A percentile compares a stretch with the other conserved stretches of the same genome.
Conservation (phyloP, 1,140 invertebrate genomes). For the Brachionus calyciflorus region DNA sequence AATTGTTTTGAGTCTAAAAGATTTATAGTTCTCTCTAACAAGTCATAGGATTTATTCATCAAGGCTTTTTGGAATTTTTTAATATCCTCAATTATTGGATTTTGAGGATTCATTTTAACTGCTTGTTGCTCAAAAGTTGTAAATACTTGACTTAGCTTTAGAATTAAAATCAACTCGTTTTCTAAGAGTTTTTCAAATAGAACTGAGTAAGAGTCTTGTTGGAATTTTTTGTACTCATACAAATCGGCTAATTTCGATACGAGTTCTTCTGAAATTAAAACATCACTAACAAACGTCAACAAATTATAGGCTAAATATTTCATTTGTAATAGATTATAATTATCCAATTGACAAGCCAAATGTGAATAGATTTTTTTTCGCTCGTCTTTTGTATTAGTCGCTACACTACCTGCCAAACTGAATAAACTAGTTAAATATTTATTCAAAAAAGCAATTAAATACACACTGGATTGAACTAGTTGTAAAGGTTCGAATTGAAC, state of each 20-base stretch:
- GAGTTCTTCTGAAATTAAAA: conserved; percentile 9
- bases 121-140: conserved; percentile 62
- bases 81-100: conserved; percentile 50
- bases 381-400: conserved; percentile 19
- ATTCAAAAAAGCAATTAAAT: conserved; percentile 33
- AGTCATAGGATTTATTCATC: conserved; percentile 72
- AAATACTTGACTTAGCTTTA: conserved; percentile 68
- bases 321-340: conserved; percentile 34
- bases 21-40: conserved; percentile 57
- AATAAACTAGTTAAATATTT: conserved; percentile 42
- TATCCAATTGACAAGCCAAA: conserved; percentile 43
- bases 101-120: conserved; percentile 51
- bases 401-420: background rate
- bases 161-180: conserved; percentile 52
- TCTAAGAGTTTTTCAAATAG: conserved; percentile 20
- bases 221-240: background rate
- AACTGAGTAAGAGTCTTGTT: background rate
- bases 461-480: conserved; percentile 26
- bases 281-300: conserved; percentile 38
- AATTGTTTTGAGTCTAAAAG: conserved; percentile 61
- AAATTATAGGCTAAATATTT: conserved; percentile 46
- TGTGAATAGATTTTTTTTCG: conserved; percentile 34
- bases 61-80: conserved; percentile 77
- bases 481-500: conserved; percentile 31
- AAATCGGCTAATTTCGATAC: conserved; percentile 10